Evolutionary conservation across 2,888 invertebrate species (phyloP), one percentile per base, ranked within the genome.

Genomic region (Aleiodes testaceus): DNA sequence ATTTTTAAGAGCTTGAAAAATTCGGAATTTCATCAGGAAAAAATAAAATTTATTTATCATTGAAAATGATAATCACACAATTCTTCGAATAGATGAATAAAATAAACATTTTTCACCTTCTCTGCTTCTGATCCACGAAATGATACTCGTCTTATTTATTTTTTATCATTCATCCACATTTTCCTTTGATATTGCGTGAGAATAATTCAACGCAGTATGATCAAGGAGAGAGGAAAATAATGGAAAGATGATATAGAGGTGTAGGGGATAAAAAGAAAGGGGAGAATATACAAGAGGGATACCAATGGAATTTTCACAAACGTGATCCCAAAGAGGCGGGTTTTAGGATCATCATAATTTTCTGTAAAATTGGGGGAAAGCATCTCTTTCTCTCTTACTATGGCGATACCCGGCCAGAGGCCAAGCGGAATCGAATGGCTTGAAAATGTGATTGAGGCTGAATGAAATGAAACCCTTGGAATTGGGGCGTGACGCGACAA

Each of bases 391-490:
- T 36, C 36, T 36, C 36, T 36, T 11, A 9, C 36, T 16, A 49
- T 70, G 22, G 26, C 63, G 65, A 72, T 72, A 72, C 64, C 55
- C 47, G 20, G 36, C 66, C 55, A 63, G 44, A 64, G 72, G 72
- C 66, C 66, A 59, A 65, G 69, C 44, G 66, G 47, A 73, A 72
- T 73, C 65, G 72, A 75, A 75, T 75, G 53, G 68, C 66, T 69
- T 53, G 72, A 42, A 68, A 70, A 73, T 75, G 68, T 66, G 72
- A 75, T 75, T 73, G 73, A 69, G 66, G 50, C 59, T 42, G 67
- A 59, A 53, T 36, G 63, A 66, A 65, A 72, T 67, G 44, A 61
- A 68, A 63, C 52, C 61, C 18, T 44, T 20, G 45, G 68, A 55
- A 69, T 64, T 44, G 61, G 44, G 68, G 55, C 45, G 64, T 66